Evolutionary conservation across 2,888 invertebrate genomes (phyloP).

Genomic region (Rambutsinella grinnellia): DNA sequence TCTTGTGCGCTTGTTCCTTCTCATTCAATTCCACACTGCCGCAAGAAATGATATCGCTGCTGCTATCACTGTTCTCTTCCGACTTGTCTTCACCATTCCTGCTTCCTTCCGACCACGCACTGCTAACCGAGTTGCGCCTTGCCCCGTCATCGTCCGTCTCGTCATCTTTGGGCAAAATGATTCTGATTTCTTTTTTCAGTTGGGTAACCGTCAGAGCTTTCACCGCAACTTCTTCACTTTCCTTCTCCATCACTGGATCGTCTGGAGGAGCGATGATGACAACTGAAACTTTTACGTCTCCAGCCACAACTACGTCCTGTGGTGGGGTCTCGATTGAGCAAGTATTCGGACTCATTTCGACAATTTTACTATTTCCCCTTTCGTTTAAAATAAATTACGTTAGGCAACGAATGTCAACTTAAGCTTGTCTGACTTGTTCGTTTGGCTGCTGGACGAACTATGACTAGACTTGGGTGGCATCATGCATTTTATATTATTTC

Average conservation of each 20-base stretch:
- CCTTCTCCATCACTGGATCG: neutral
- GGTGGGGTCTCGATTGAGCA: slow-evolving; percentile 43
- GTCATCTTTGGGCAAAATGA: slow-evolving; percentile 16
- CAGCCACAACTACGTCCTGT: slow-evolving; percentile 39
- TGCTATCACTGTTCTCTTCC: slow-evolving; percentile 6
- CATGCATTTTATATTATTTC: slow-evolving; percentile 33
- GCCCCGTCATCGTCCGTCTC: slow-evolving; percentile 5
- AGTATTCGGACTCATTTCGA: slow-evolving; percentile 50
- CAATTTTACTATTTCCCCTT: too few species aligned
- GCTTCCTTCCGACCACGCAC: slow-evolving; percentile 33
- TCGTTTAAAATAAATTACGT: slow-evolving; percentile 24
- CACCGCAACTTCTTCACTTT: slow-evolving; percentile 1
- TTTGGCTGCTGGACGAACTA: slow-evolving; percentile 36
- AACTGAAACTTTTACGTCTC: slow-evolving; percentile 32
- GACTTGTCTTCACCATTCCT: slow-evolving; percentile 39
- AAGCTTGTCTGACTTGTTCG: slow-evolving; percentile 27
- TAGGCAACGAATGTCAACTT: slow-evolving; percentile 37
- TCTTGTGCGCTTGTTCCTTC: slow-evolving; percentile 79
- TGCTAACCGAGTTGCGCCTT: slow-evolving; percentile 44
- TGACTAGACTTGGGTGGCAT: slow-evolving; percentile 46
- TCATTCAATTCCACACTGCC: slow-evolving; percentile 19
- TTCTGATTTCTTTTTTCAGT: slow-evolving; percentile 16
- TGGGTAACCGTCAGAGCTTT: neutral
- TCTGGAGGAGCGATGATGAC: neutral
- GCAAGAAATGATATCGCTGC: neutral